phyloP scores from a whole-genome alignment of 2,113 vertebrate genomes.

The Melospiza georgiana region DNA sequence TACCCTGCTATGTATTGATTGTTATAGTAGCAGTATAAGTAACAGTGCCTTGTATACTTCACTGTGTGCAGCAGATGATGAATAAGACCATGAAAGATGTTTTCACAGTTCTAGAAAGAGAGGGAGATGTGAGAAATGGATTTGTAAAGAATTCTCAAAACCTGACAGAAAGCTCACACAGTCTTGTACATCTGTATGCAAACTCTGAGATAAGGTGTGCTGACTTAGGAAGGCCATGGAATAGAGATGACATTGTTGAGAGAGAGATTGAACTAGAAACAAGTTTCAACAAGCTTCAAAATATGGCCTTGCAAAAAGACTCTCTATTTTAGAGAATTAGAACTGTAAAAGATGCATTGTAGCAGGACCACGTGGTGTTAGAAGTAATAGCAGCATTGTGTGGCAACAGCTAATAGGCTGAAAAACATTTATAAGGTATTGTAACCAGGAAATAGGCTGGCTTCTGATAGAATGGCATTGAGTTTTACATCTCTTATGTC shows the following conservation, averaged over 20 bases:
- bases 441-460: background rate
- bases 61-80: background rate
- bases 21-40: background rate
- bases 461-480: background rate
- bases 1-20: background rate
- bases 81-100: background rate
- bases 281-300: background rate
- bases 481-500: background rate
- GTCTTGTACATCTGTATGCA: background rate
- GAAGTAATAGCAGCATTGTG: background rate
- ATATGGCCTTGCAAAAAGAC: background rate
- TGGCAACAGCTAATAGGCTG: background rate
- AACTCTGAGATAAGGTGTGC: background rate
- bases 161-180: background rate
- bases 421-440: background rate
- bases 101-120: background rate
- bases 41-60: background rate
- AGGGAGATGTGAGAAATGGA: background rate
- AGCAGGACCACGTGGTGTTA: background rate
- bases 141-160: background rate
- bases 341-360: background rate
- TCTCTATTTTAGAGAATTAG: background rate
- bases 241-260: background rate
- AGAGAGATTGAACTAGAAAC: background rate
- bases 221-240: background rate